Conservation (phyloP, 2,888 invertebrate species). For the Oscheius myriophilus region DNA sequence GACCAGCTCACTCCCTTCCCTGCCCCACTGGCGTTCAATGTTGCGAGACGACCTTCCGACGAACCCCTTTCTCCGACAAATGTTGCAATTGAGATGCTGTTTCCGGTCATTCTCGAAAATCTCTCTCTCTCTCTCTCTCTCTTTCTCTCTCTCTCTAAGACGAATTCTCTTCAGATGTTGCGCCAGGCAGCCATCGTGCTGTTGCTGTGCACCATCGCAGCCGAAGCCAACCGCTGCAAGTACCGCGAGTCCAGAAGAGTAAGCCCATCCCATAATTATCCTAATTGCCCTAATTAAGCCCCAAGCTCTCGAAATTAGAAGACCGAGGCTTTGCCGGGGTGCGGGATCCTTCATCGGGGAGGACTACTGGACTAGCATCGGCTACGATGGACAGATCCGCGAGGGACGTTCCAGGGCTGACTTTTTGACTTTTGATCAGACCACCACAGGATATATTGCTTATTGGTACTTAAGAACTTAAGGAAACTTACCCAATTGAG, state of each 20-base stretch:
- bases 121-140: slow-evolving; percentile 9
- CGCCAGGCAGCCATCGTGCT: slow-evolving; percentile 2
- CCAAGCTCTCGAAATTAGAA: slow-evolving; percentile 1
- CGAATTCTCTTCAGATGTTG: background rate
- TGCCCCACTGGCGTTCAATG: too few relatives aligned
- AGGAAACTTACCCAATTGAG: background rate
- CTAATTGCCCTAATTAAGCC: background rate
- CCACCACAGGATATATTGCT: slow-evolving; percentile 46
- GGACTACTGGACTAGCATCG: slow-evolving; percentile 58
- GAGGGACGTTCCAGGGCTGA: slow-evolving; percentile 46
- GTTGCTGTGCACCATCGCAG: slow-evolving; percentile 3
- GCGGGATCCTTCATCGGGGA: slow-evolving; percentile 45
- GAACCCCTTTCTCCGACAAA: background rate
- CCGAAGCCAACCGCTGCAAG: slow-evolving; percentile 20
- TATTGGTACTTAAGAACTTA: slow-evolving; percentile 39
- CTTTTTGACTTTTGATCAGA: slow-evolving; percentile 49
- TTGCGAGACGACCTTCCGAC: too few relatives aligned
- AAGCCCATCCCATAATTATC: background rate
- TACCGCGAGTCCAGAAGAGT: slow-evolving; percentile 11
- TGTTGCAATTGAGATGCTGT: background rate
- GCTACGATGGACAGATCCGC: slow-evolving; percentile 51
- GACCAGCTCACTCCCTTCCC: too few relatives aligned
- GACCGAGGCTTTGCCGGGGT: slow-evolving; percentile 23
- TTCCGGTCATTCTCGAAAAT: background rate
- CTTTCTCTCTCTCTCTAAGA: background rate